Conservation (phyloP, 2,888 invertebrate species). For the Trichogramma evanescens region DNA sequence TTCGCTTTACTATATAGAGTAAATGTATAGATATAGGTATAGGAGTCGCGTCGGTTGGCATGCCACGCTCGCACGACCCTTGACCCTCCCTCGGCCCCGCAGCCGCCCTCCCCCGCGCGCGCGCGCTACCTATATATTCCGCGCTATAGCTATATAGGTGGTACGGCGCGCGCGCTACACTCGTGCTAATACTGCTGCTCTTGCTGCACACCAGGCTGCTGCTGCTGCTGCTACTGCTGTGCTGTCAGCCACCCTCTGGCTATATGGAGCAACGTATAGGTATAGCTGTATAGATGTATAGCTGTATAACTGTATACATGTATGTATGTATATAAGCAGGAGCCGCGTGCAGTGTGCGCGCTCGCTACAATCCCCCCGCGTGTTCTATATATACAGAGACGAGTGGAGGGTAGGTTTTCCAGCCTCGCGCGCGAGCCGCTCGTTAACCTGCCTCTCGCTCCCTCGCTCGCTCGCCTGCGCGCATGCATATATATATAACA, state of each 20-base stretch:
- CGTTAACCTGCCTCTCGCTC: constrained; percentile 44
- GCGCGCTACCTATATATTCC: neutral
- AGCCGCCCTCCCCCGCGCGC: constrained; percentile 15
- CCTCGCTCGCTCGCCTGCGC: constrained; percentile 11
- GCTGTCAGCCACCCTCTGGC: constrained; percentile 16
- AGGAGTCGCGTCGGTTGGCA: constrained; percentile 14
- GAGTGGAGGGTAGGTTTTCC: constrained; percentile 4
- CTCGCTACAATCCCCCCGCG: constrained; percentile 19
- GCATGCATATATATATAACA: constrained; percentile 6
- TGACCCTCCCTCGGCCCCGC: constrained; percentile 19
- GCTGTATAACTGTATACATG: neutral
- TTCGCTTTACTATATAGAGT: neutral
- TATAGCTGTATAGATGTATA: no score
- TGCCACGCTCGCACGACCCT: constrained; percentile 20
- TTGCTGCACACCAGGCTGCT: no score
- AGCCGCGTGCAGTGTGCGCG: neutral
- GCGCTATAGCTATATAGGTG: neutral
- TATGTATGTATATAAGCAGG: neutral
- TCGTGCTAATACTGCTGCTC: no score
- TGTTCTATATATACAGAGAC: constrained; percentile 13
- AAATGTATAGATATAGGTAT: no score
- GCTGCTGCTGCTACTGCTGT: no score
- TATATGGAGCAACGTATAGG: no score
- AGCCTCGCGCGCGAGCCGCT: constrained; percentile 42
- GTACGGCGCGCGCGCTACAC: no score